Base-by-base conservation (phyloP, 53 echinoderm and acorn worm genomes). In the Apostichopus leukothele region DNA sequence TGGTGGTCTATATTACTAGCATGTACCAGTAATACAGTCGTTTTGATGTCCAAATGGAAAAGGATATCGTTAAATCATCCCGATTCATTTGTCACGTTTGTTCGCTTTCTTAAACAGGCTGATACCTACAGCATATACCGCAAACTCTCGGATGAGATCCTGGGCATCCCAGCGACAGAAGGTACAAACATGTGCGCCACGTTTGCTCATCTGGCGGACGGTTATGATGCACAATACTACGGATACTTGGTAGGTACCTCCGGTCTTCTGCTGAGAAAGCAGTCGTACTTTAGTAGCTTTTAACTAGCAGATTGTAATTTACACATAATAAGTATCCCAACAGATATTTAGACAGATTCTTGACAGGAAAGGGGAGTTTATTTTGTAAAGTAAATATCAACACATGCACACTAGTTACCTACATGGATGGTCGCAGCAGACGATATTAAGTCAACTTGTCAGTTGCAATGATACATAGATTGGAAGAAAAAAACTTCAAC, bases 181-280 rank as follows among this genome's bases (percentile, higher is more conserved):
- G 95, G 94, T 21, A 98, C 99, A 71, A 98, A 98, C 95, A 98
- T 98, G 99, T 96, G 99, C 83, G 99, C 99, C 25, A 91, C 99
- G 18, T 98, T 98, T 84, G 99, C 93, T 80, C 99, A 98, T 91
- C 90, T 98, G 73, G 93, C 99, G 11, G 99, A 98, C 55, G 99
- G 99, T 5, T 98, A 98, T 85, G 99, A 98, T 93, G 99, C 99
- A 9, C 99, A 98, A 88, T 98, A 98, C 90, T 98, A 98, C 90
- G 99, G 99, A 25, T 98, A 98, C 63, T 89, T 98, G 93, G 99
- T 98, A 91, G 90, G 99, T 3, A 39, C 39, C 39, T 39, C 39
- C 3, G 0, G 39, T 39, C 39, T 39, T 39, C 39, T 39, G 39
- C 39, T 39, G 39, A 39, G 39, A 39, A 39, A 39, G 39, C 39